Base-by-base conservation (phyloP, 2,797 vertebrate species). In the Gymnothorax reevesii region DNA sequence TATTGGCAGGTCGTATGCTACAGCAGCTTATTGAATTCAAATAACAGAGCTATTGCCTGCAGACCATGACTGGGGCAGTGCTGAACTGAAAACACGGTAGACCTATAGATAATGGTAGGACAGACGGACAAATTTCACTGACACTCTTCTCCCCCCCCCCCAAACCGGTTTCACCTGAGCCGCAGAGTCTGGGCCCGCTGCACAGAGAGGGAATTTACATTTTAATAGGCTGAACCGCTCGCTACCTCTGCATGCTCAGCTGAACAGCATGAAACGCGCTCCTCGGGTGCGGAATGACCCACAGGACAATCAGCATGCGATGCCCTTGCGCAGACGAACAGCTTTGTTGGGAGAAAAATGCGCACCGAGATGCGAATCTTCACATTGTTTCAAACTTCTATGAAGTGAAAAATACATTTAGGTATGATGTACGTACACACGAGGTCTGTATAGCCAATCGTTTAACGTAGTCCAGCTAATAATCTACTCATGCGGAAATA, bases 141-240 rank as follows among this genome's bases (percentile, higher is more conserved):
- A 73, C 86, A 55, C 80, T 86, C 80, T 62, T 54, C 77, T 60
- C 57, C 15, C 86, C 66, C 62, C 52, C 86, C 57, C 52, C 82
- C 86, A 64, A 88, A 87, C 88, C 89, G 89, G 85, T 90, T 89
- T 89, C 91, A 59, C 83, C 79, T 91, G 92, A 89, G 92, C 89
- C 92, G 91, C 91, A 90, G 91, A 92, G 93, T 90, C 93, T 92
- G 91, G 91, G 90, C 91, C 91, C 91, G 91, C 90, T 90, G 92
- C 94, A 93, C 91, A 89, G 10, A 94, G 93, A 93, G 91, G 92
- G 95, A 96, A 96, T 96, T 96, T 96, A 96, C 95, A 96, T 96
- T 96, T 96, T 96, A 96, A 96, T 96, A 96, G 95, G 94, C 93
- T 95, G 93, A 94, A 94, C 94, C 92, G 93, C 93, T 94, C 93